Evolutionary conservation across 2,113 vertebrate species (phyloP).

Genomic region (Strix uralensis): DNA sequence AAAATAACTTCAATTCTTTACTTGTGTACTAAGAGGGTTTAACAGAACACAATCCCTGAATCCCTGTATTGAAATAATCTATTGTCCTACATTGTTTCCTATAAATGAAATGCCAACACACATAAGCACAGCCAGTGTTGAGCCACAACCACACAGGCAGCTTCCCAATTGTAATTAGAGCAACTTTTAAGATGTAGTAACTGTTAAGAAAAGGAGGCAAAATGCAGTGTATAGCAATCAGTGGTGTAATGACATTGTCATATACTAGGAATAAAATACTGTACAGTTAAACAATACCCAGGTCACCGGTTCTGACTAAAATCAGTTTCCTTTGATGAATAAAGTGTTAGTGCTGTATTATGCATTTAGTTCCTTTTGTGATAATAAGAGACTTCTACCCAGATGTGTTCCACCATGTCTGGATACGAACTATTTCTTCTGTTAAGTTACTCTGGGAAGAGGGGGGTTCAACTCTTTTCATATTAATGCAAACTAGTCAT

Average conservation of each 20-base stretch:
- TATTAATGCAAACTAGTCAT: constrained; percentile 1
- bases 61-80: not conserved
- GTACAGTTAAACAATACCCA: not conserved
- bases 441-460: not conserved
- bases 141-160: not conserved
- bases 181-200: not conserved
- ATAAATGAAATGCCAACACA: not conserved
- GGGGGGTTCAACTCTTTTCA: not conserved
- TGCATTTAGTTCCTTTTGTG: not conserved
- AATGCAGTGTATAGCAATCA: not conserved
- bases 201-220: not conserved
- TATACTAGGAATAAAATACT: not conserved
- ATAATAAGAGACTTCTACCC: not conserved
- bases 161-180: not conserved
- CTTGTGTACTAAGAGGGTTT: not conserved
- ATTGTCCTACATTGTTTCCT: not conserved
- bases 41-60: not conserved
- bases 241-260: not conserved
- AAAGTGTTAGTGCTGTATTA: not conserved
- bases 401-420: constrained; percentile 1
- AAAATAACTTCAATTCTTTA: not conserved
- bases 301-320: not conserved
- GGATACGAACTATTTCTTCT: not conserved
- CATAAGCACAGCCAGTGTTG: not conserved
- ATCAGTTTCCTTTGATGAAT: not conserved